A percentile compares a stretch with the other conserved stretches of the same genome.
Conservation (phyloP, 2,797 vertebrate species). For the Nasua narica region DNA sequence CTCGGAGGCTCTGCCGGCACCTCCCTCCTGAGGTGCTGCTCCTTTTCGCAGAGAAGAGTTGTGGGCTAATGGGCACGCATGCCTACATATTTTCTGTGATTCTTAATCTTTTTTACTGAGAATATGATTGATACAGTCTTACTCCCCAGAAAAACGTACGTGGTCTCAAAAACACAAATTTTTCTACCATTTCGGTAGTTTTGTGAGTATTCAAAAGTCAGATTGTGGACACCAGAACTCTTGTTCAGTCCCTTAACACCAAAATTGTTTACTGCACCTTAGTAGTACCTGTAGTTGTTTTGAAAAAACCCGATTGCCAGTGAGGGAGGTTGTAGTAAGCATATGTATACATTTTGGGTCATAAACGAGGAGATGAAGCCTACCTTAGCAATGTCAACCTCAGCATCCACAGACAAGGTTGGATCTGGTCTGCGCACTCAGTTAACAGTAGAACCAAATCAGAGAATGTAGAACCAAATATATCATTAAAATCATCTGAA, state of each 20-base stretch:
- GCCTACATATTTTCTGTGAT: background rate
- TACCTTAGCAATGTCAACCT: background rate
- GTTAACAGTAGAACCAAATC: background rate
- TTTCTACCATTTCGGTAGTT: background rate
- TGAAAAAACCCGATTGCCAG: background rate
- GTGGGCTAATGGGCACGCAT: background rate
- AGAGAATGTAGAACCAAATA: background rate
- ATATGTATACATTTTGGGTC: background rate
- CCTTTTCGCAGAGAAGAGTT: background rate
- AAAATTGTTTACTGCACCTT: background rate
- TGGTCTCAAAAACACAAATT: background rate
- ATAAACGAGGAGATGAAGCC: background rate
- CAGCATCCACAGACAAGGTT: background rate
- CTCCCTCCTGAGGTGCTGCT: background rate
- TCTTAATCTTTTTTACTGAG: background rate
- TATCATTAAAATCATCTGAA: background rate
- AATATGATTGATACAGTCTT: background rate
- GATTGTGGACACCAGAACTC: background rate
- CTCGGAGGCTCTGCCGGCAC: background rate
- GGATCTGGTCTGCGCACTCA: background rate
- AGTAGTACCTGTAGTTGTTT: background rate
- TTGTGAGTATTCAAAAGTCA: background rate
- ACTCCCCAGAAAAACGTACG: background rate
- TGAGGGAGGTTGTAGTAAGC: background rate
- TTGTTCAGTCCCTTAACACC: background rate